Conservation (phyloP, 2,113 vertebrate species). For the Bothrops jararaca region DNA sequence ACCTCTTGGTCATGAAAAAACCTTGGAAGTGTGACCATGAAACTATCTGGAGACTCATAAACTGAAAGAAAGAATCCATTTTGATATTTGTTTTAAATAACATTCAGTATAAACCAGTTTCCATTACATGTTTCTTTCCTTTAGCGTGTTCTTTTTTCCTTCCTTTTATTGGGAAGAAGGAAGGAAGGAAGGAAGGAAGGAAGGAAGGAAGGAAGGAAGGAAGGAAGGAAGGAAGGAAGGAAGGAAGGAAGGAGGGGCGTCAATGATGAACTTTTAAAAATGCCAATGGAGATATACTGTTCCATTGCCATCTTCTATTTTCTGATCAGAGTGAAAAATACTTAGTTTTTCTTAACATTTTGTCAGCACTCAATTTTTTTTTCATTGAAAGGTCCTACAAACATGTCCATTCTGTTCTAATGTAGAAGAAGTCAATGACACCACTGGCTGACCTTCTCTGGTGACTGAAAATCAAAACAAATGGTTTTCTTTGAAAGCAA, state of each 20-base stretch:
- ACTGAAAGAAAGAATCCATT: not conserved
- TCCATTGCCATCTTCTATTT: not conserved
- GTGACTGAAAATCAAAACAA: not conserved
- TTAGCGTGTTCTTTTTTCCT: not conserved
- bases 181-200: not conserved
- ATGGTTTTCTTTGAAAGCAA: not conserved
- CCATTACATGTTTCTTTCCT: not conserved
- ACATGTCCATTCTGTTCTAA: not conserved
- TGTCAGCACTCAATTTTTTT: not conserved
- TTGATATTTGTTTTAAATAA: constrained; percentile 3
- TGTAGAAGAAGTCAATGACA: not conserved
- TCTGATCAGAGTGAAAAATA: not conserved
- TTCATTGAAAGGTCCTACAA: not conserved
- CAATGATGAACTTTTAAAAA: not conserved
- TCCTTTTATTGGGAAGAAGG: not conserved
- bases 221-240: not conserved
- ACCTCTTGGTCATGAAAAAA: constrained; percentile 6
- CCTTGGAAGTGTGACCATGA: not conserved
- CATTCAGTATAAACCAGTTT: not conserved
- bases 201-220: not conserved
- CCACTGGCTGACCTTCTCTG: not conserved
- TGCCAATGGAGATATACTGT: not conserved
- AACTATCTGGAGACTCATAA: constrained; percentile 12
- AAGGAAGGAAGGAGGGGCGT: not conserved
- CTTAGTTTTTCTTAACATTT: not conserved